Evolutionary conservation across 1,140 invertebrate genomes (phyloP).

Genomic region (Lutraria rhynchaena): DNA sequence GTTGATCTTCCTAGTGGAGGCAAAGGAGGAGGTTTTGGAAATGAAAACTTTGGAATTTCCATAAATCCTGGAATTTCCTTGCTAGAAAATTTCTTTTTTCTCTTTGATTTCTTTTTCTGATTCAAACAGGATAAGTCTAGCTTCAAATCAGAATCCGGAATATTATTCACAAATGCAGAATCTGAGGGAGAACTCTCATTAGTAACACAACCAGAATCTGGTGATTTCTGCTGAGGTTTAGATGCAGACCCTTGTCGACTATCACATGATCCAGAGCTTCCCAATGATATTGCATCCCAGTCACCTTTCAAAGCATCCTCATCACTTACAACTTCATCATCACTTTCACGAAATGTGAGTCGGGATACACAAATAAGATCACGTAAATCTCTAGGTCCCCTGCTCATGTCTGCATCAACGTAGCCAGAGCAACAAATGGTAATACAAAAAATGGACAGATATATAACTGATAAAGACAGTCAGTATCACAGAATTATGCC

Average conservation of each 20-base stretch:
- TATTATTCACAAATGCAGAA: not conserved
- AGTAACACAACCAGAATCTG: slow-evolving; percentile 78
- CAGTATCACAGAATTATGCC: too few relatives aligned
- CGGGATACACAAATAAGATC: slow-evolving; percentile 57
- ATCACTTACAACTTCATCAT: slow-evolving; percentile 47
- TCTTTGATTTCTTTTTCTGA: slow-evolving; percentile 64
- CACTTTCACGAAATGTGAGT: slow-evolving; percentile 51
- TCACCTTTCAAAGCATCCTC: slow-evolving; percentile 40
- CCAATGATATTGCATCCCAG: slow-evolving; percentile 46
- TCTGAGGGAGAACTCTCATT: slow-evolving; percentile 74
- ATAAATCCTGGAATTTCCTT: slow-evolving; percentile 33
- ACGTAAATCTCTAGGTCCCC: slow-evolving; percentile 53
- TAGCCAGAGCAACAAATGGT: too few relatives aligned
- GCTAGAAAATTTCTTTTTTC: slow-evolving; percentile 69
- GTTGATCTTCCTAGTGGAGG: slow-evolving; percentile 68
- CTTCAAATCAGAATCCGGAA: slow-evolving; percentile 37
- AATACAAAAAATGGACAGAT: too few relatives aligned
- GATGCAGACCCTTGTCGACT: slow-evolving; percentile 33
- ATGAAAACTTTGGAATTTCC: slow-evolving; percentile 66
- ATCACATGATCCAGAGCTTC: slow-evolving; percentile 56
- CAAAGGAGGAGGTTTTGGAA: slow-evolving; percentile 71
- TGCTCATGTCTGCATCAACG: slow-evolving; percentile 45
- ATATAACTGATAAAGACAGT: too few relatives aligned
- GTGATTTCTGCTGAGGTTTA: slow-evolving; percentile 55
- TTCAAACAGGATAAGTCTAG: slow-evolving; percentile 32